These are phyloP conservation scores for Dipodomys stephensi DNA, from an alignment of 2,113 vertebrate genomes.

Conservation along the genomic window DNA sequence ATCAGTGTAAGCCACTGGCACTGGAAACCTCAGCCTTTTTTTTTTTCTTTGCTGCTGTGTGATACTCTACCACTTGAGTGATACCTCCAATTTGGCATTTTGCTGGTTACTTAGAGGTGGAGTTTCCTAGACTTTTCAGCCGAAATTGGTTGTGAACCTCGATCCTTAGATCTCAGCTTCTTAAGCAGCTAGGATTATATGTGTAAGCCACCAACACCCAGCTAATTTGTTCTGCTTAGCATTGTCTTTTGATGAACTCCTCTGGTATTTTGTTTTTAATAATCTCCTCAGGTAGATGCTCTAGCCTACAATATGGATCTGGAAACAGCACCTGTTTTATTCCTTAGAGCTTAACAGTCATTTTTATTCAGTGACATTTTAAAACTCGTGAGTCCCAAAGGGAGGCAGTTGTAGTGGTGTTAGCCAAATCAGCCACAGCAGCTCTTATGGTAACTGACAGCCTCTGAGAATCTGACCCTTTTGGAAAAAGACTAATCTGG, in stretches of 20 bases:
- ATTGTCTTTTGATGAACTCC: not conserved
- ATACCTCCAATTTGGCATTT: too few relatives aligned
- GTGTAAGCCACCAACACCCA: too few relatives aligned
- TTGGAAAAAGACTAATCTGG: not conserved
- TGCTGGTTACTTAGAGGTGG: too few relatives aligned
- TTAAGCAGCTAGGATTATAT: too few relatives aligned
- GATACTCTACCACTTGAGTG: too few relatives aligned
- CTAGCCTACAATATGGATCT: constrained; percentile 3
- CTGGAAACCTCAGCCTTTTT: too few relatives aligned
- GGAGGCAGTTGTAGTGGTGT: not conserved
- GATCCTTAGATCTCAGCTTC: too few relatives aligned
- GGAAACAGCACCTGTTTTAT: not conserved
- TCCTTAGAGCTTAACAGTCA: not conserved
- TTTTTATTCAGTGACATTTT: constrained; percentile 41
- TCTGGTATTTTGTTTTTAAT: not conserved
- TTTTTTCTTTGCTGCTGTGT: too few relatives aligned
- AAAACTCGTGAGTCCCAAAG: not conserved
- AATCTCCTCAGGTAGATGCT: constrained; percentile 28
- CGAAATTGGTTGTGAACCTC: too few relatives aligned
- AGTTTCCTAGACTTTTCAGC: too few relatives aligned
- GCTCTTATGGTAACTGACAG: constrained; percentile 11
- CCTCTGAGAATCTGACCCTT: constrained; percentile 43
- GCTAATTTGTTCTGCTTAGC: not conserved
- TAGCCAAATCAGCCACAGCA: constrained; percentile 26
- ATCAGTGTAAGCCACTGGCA: too few relatives aligned